Evolutionary conservation across 2,113 vertebrate species (phyloP).

Genomic region (Pogona vitticeps): DNA sequence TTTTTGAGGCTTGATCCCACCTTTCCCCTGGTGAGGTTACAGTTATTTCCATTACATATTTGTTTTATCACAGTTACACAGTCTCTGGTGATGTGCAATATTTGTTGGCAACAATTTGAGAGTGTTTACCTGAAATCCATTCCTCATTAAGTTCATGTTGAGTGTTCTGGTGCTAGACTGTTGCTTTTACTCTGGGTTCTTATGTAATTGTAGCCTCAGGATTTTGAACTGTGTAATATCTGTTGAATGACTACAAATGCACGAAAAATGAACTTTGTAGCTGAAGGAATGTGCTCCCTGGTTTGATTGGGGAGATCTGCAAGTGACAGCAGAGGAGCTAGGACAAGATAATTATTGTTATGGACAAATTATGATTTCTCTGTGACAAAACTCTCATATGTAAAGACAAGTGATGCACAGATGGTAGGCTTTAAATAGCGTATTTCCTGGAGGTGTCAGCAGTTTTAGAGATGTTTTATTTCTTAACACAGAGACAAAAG

Average conservation of each 20-base stretch:
- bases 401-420: background rate
- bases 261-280: background rate
- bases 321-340: background rate
- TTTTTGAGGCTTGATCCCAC: background rate
- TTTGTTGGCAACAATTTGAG: background rate
- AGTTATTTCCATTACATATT: background rate
- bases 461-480: constrained; percentile 3
- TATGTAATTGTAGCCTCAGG: background rate
- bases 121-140: background rate
- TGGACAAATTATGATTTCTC: background rate
- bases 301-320: background rate
- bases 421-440: background rate
- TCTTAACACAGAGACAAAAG: constrained; percentile 10
- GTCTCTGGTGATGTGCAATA: background rate
- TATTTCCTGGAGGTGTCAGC: constrained; percentile 26
- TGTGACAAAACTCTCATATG: background rate
- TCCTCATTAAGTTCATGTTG: background rate
- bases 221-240: background rate
- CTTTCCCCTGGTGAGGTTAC: too few relatives aligned
- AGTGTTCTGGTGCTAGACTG: background rate
- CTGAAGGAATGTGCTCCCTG: background rate
- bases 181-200: background rate
- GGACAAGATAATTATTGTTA: background rate
- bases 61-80: background rate
- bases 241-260: background rate